Evolutionary conservation across 2,113 vertebrate species (phyloP), one percentile per base, ranked within the genome.

Genomic region (Thalassarche chlororhynchos): DNA sequence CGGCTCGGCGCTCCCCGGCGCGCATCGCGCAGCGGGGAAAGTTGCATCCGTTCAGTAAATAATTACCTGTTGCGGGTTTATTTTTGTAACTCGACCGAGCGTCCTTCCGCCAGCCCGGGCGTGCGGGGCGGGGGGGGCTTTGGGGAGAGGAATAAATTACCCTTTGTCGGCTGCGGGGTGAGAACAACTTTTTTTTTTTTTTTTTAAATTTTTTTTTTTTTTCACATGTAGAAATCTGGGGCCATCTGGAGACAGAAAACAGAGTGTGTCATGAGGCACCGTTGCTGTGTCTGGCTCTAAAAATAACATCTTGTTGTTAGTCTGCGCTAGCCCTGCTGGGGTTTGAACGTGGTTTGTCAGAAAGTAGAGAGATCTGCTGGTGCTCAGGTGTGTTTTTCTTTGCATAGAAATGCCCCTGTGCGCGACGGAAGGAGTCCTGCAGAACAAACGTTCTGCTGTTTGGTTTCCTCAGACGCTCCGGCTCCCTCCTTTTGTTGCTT

Each of bases 401-500:
- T 44, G 83, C 92, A 16, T 70, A 61, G 84, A 93, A 94, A 68
- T 95, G 93, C 94, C 88, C 96, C 84, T 58, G 82, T 94, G 97
- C 95, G 34, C 77, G 72, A 68, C 94, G 78, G 96, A 96, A 90
- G 97, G 97, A 96, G 97, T 97, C 96, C 97, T 92, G 92, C 93
- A 66, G 97, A 97, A 98, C 98, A 98, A 98, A 97, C 94, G 96
- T 95, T 97, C 95, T 95, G 97, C 98, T 98, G 97, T 98, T 98
- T 96, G 96, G 77, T 97, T 98, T 93, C 87, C 96, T 97, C 90
- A 97, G 98, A 93, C 94, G 86, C 97, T 96, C 97, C 72, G 93
- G 95, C 97, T 98, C 98, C 91, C 93, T 98, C 94, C 97, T 98
- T 98, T 99, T 98, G 98, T 99, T 98, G 92, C 97, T 94, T 66